phyloP scores from a whole-genome alignment of 2,797 vertebrate genomes.

The Oryzias dopingdopingensis region DNA sequence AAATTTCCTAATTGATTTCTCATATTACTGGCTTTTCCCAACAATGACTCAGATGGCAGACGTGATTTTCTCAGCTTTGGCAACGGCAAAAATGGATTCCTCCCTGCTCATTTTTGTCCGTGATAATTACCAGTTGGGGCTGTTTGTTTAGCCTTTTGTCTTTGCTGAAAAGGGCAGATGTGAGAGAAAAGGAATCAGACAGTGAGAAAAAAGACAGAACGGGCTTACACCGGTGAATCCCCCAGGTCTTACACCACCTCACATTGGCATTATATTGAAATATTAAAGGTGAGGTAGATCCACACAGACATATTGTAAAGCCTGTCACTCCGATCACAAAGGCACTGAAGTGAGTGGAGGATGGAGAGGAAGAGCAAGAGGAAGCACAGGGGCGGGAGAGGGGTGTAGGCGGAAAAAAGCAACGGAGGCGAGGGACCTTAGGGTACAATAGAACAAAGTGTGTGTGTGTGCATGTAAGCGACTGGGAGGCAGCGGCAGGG shows the following conservation, averaged over 20 bases:
- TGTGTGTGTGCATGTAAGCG: conserved; percentile 44
- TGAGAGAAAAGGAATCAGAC: conserved; percentile 26
- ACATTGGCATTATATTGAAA: conserved; percentile 82
- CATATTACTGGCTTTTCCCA: conserved; percentile 6
- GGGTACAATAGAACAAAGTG: conserved; percentile 46
- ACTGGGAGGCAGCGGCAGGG: conserved; percentile 56
- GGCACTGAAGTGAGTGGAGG: conserved; percentile 71
- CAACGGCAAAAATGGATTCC: conserved; percentile 13
- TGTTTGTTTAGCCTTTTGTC: conserved; percentile 58
- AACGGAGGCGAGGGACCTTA: conserved; percentile 51
- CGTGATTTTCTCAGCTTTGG: conserved; percentile 15
- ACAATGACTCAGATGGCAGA: conserved; percentile 1
- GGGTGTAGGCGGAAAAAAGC: conserved; percentile 36
- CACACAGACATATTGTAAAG: conserved; percentile 75
- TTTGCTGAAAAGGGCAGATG: conserved; percentile 44
- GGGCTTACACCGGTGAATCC: conserved; percentile 53
- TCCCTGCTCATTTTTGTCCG: conserved; percentile 21
- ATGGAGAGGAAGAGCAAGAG: conserved; percentile 57
- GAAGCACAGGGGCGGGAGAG: conserved; percentile 34
- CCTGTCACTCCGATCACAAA: conserved; percentile 80
- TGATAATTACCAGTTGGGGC: conserved; percentile 43
- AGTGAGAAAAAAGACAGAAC: conserved; percentile 21
- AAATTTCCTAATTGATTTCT: conserved; percentile 8
- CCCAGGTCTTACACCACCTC: conserved; percentile 62
- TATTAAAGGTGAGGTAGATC: conserved; percentile 84